Conservation (phyloP, 2,113 vertebrate species). For the Tetrax tetrax region DNA sequence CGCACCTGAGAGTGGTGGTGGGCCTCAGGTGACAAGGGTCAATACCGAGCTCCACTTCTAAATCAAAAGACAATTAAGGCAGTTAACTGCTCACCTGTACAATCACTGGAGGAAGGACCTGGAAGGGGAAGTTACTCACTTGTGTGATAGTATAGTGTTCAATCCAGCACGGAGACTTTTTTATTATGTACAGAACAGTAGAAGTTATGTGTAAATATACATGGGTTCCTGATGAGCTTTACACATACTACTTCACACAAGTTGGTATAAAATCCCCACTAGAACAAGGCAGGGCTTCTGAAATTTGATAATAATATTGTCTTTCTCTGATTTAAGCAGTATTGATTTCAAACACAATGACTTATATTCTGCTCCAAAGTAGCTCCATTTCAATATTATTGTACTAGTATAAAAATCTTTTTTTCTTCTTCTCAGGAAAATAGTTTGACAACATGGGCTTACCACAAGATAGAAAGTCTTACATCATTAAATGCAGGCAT, state of each 20-base stretch:
- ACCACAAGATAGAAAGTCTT: not conserved
- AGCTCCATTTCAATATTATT: not conserved
- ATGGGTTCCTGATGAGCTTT: not conserved
- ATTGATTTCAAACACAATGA: not conserved
- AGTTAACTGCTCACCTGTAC: not conserved
- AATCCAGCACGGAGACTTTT: not conserved
- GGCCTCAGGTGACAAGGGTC: not conserved
- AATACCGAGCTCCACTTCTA: not conserved
- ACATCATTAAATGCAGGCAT: not conserved
- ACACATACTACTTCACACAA: not conserved
- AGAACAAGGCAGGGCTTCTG: not conserved
- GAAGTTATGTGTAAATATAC: not conserved
- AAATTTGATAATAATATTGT: not conserved
- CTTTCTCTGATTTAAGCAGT: not conserved
- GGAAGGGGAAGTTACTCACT: not conserved
- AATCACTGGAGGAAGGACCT: not conserved
- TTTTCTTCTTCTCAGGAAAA: not conserved
- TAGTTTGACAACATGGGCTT: not conserved
- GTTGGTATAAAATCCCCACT: not conserved
- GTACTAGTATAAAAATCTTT: not conserved
- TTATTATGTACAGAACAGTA: no score
- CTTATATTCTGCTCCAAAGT: not conserved
- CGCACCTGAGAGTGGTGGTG: not conserved
- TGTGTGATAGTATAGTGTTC: not conserved
- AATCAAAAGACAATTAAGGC: constrained; percentile 39